Base-by-base conservation (phyloP, 92 coral and sea anemone genomes). In the Muricea muricata region DNA sequence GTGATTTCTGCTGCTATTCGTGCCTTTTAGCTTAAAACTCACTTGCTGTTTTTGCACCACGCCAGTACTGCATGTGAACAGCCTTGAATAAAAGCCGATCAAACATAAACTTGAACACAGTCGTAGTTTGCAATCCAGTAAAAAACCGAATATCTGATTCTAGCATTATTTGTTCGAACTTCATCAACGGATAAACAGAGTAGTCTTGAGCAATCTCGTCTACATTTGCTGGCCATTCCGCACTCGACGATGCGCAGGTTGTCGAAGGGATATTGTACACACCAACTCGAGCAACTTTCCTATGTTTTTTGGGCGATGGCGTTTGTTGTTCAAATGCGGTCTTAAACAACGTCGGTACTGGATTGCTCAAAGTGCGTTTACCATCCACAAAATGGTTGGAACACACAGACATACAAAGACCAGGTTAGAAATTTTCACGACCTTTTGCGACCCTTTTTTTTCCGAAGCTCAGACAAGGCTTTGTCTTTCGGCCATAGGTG, bases 51-150 rank as follows among this genome's bases (percentile, higher is more conserved):
- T 89, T 58, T 65, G n/a, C 81, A 46, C 95, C 91, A 40, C 91
- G 31, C 91, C 93, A 87, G 76, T 90, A 87, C 40, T 90, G 94
- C 93, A 87, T 90, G 63, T 57, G 57, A 34, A 66, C 78, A 0
- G 88, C 93, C 54, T 87, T 90, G 74, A 34, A 66, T 25, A 73
- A 56, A 34, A 83, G 72, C 80, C 86, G 50, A 45, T 48, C 89
- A 55, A 91, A 91, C 50, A 88, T 66, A 67, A 26, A 79, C 77
- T 84, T 23, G 71, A 91, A 91, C 15, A 80, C 65, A 69, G 79
- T 68, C 8, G 75, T 78, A 12, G 82, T 74, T 55, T 86, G 86
- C 0, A 89, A 76, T 40, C 90, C 93, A 34, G 93, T 90, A 81
- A 33, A 81, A 24, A 77, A 74, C 47, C 63, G 81, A 7, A 86